Evolutionary conservation across 2,113 vertebrate genomes (phyloP).

Genomic region (Romanogobio albipinnatus): DNA sequence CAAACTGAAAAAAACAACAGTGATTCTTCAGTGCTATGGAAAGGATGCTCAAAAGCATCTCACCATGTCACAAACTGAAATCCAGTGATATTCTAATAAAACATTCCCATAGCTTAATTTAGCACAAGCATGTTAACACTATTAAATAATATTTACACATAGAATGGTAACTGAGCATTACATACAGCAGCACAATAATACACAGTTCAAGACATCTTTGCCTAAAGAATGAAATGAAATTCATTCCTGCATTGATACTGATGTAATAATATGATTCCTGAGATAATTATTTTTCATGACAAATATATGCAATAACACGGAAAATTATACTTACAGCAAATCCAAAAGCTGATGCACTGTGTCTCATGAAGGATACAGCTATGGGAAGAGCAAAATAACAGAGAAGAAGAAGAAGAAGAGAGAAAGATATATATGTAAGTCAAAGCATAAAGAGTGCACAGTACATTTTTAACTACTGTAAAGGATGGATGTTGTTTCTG

Average conservation of each 20-base stretch:
- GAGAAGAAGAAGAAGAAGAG: constrained; percentile 23
- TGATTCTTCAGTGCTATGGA: constrained; percentile 23
- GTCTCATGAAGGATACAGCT: constrained; percentile 98
- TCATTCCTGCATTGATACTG: neutral
- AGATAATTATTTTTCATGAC: neutral
- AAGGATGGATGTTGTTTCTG: neutral
- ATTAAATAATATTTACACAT: neutral
- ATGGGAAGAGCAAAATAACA: constrained; percentile 49
- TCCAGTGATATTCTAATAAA: neutral
- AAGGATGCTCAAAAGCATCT: neutral
- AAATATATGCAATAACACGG: constrained; percentile 48
- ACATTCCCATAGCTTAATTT: neutral
- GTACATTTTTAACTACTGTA: neutral
- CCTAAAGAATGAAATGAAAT: neutral
- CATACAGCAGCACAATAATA: neutral
- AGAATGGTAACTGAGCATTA: neutral
- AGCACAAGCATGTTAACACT: neutral
- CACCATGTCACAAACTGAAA: neutral
- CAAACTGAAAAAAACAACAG: constrained; percentile 82
- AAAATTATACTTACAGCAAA: constrained; percentile 92
- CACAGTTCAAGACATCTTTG: neutral
- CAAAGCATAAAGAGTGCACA: neutral
- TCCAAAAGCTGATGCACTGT: constrained; percentile 97
- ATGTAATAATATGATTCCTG: neutral
- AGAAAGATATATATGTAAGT: neutral